Evolutionary conservation across 2,888 invertebrate species (phyloP).

Genomic region (Pseudococcus jackbeardsleyi): DNA sequence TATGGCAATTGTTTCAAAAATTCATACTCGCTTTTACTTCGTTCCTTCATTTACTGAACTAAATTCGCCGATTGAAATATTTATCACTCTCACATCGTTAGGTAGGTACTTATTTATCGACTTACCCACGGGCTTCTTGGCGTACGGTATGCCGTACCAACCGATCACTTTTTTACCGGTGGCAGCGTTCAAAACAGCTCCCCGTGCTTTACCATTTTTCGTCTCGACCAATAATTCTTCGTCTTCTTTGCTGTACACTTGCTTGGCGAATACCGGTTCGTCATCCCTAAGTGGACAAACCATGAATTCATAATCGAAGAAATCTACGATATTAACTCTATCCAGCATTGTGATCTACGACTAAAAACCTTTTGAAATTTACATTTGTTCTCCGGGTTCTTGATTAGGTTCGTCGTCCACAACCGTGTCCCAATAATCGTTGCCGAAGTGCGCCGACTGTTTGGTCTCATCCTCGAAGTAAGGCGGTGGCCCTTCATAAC

Average conservation of each 20-base stretch:
- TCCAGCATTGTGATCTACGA: not conserved
- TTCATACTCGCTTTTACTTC: too few species aligned
- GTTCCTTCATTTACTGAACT: too few species aligned
- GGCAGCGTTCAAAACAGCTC: conserved; percentile 80
- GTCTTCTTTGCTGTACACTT: conserved; percentile 61
- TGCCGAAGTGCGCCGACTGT: conserved; percentile 33
- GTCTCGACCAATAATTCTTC: conserved; percentile 78
- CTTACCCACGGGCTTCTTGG: conserved; percentile 80
- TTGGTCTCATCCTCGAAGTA: conserved; percentile 50
- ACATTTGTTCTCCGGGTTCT: conserved; percentile 48
- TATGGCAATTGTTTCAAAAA: too few species aligned
- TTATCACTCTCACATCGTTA: too few species aligned
- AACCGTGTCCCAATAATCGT: conserved; percentile 25
- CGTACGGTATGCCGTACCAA: conserved; percentile 87
- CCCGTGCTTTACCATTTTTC: conserved; percentile 82
- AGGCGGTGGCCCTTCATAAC: conserved; percentile 34
- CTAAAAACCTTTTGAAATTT: conserved; percentile 55
- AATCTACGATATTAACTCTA: not conserved
- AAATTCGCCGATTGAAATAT: not conserved
- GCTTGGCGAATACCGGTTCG: conserved; percentile 44
- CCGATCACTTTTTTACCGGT: conserved; percentile 86
- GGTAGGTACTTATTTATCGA: not conserved
- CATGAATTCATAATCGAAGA: not conserved
- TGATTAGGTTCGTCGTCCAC: conserved; percentile 36
- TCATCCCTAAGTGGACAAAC: conserved; percentile 19